These are phyloP conservation scores for Ophioninae sp. DNA, from an alignment of 2,888 invertebrate genomes.

Conservation along the genomic window DNA sequence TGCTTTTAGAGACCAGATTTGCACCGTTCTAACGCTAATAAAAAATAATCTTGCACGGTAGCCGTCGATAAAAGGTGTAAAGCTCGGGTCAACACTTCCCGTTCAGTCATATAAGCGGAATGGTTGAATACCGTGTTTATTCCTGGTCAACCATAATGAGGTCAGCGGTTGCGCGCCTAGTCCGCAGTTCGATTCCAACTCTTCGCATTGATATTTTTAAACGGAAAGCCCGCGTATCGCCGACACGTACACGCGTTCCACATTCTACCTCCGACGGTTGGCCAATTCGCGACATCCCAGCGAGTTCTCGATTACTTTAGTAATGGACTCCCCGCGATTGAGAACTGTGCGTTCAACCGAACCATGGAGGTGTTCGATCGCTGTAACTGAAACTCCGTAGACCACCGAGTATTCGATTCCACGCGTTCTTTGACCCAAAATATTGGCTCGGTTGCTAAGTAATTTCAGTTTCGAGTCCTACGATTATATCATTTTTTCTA, in stretches of 20 bases:
- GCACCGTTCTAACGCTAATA: background rate
- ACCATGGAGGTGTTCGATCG: conserved; percentile 18
- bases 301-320: conserved; percentile 35
- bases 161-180: conserved; percentile 26
- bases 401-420: conserved; percentile 27
- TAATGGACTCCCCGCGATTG: conserved; percentile 43
- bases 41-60: background rate
- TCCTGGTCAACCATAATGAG: conserved; percentile 31
- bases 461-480: too few relatives aligned
- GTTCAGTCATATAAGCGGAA: conserved; percentile 24
- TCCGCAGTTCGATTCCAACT: background rate
- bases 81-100: conserved; percentile 20
- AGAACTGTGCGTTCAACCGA: conserved; percentile 9
- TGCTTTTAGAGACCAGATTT: background rate
- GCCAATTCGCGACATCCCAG: background rate
- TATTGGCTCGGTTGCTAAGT: background rate
- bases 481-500: too few relatives aligned
- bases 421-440: conserved; percentile 1
- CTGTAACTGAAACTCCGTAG: conserved; percentile 36
- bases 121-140: background rate
- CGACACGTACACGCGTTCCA: conserved; percentile 27
- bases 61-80: conserved; percentile 1
- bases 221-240: background rate
- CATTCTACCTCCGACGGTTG: conserved; percentile 12
- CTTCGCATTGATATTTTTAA: conserved; percentile 22